A percentile compares a stretch with the other conserved stretches of the same genome.
phyloP scores from a whole-genome alignment of 2,113 vertebrate species.

The Poeciliopsis retropinna region DNA sequence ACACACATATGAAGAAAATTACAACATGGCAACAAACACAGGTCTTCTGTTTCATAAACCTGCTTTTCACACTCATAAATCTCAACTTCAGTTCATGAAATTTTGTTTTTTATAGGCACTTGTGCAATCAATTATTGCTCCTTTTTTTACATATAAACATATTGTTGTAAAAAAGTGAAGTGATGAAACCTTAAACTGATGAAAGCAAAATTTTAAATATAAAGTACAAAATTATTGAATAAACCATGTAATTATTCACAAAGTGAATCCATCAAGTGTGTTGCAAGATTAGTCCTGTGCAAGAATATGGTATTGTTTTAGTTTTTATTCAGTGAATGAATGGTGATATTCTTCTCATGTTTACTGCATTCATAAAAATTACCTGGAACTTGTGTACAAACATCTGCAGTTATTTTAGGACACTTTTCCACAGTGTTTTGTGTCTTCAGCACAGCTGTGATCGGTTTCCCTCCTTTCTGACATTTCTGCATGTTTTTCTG shows the following conservation, averaged over 20 bases:
- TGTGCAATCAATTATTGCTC: conserved; percentile 24
- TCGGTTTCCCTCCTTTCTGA: conserved; percentile 64
- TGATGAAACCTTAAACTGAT: not conserved
- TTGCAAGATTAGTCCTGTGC: not conserved
- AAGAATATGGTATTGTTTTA: not conserved
- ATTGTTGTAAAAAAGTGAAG: not conserved
- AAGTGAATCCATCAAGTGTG: not conserved
- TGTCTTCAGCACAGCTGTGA: conserved; percentile 64
- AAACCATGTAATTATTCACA: conserved; percentile 1
- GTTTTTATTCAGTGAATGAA: conserved; percentile 6
- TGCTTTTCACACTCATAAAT: conserved; percentile 66
- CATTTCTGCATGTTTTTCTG: conserved; percentile 29
- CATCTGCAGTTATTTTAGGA: conserved; percentile 68
- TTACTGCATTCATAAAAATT: conserved; percentile 21
- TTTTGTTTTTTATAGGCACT: conserved; percentile 33
- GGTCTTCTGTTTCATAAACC: conserved; percentile 59
- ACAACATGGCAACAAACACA: conserved; percentile 61
- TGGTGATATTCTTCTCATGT: conserved; percentile 10
- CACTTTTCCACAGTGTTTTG: conserved; percentile 49
- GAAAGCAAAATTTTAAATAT: not conserved
- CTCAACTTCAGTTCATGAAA: conserved; percentile 56
- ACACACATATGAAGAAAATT: conserved; percentile 47
- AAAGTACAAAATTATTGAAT: not conserved
- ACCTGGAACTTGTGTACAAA: conserved; percentile 48
- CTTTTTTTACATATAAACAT: not conserved